Base-by-base conservation (phyloP, 2,888 invertebrate genomes). In the Platypus cylindrus region DNA sequence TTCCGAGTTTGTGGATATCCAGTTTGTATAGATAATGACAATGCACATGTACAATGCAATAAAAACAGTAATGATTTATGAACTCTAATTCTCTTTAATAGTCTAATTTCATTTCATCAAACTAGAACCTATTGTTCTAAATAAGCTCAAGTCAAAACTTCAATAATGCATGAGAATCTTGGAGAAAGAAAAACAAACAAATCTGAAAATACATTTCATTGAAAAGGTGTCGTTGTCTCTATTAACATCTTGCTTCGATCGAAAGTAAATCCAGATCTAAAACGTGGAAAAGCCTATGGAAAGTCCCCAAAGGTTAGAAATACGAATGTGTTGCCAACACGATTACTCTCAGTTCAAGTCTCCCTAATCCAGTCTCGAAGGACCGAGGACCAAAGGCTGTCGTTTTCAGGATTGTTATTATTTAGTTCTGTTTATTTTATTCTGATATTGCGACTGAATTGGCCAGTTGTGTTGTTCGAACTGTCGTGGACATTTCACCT, bases 331-430 rank as follows among this genome's bases (percentile, higher is more conserved):
- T 42, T 40, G 27, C 35, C 28, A 33, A 40, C 41, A 41, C 38
- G 43, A 42, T 45, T 37, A 41, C 43, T n/a, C n/a, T 41, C 44
- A 40, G 37, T 38, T 41, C 38, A 41, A 36, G 36, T 41, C n/a
- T n/a, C 36, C 38, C 33, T 41, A 41, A 41, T 41, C 36, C 34
- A 34, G 36, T 38, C 38, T 30, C 38, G 17, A n/a, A 30, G 36
- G 41, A 41, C 17, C 17, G 31, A 11, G 25, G 41, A 31, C 36
- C 34, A 38, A n/a, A 38, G 36, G 26, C 35, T 36, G 38, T 36
- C 38, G 33, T 41, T 38, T 36, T 34, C 41, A 38, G 38, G 34
- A 38, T 38, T 41, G 38, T 41, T 41, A 38, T 41, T 41, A 38
- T 38, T 36, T 36, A 30, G 31, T 32, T 17, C 37, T 29, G 36